Evolutionary conservation across 2,797 vertebrate genomes (phyloP).

Genomic region (Fringilla coelebs): DNA sequence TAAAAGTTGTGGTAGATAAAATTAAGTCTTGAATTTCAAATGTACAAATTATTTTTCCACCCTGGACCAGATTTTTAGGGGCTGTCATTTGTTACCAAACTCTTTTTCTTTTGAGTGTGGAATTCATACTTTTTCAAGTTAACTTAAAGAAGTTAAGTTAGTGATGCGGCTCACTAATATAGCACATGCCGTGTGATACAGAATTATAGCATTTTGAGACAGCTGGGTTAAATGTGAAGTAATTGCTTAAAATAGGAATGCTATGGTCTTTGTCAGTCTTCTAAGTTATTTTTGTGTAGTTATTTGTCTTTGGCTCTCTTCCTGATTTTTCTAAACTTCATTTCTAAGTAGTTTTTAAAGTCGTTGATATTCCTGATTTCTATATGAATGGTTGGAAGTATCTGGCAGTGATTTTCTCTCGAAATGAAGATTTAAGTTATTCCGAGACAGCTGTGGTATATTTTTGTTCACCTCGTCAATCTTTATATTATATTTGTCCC

Average conservation of each 20-base stretch:
- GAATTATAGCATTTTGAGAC: background rate
- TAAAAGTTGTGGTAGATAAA: background rate
- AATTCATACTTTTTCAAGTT: background rate
- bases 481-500: background rate
- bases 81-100: background rate
- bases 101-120: background rate
- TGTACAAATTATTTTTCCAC: background rate
- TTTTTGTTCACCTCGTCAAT: background rate
- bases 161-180: background rate
- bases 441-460: background rate
- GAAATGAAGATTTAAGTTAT: background rate
- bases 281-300: background rate
- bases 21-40: background rate
- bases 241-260: background rate
- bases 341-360: background rate
- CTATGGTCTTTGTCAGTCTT: background rate
- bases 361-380: background rate
- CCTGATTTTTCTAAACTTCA: background rate
- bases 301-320: background rate
- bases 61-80: background rate
- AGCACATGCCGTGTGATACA: background rate
- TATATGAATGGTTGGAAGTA: background rate
- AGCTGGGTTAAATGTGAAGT: background rate
- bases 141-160: background rate
- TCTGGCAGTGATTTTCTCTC: background rate